Percentiles rank a stretch among this genome's conserved stretches.
Conservation (phyloP, 2,888 invertebrate species). For the Tipula helvola region DNA sequence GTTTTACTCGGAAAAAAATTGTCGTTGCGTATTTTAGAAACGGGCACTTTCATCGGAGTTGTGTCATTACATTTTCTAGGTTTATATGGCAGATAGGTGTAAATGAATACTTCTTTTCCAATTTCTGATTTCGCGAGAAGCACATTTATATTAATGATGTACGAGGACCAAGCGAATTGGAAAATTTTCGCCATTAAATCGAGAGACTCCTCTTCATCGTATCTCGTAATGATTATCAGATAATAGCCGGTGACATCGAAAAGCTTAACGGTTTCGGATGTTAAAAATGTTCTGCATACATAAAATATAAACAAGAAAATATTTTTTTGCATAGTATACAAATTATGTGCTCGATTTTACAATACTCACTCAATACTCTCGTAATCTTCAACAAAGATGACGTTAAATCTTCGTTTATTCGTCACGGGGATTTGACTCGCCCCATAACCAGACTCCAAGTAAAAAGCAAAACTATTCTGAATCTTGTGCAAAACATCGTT, state of each 20-base stretch:
- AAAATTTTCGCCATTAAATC: background rate
- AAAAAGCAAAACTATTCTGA: background rate
- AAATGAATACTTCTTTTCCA: background rate
- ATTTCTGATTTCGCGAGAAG: background rate
- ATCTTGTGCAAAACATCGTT: background rate
- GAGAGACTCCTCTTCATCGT: too few relatives aligned
- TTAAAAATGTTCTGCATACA: background rate
- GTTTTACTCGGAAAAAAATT: constrained; percentile 13
- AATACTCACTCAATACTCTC: background rate
- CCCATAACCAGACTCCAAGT: background rate
- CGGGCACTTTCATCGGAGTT: background rate
- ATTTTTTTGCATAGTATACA: background rate
- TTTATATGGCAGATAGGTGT: constrained; percentile 16
- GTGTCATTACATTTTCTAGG: constrained; percentile 10
- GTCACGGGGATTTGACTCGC: background rate
- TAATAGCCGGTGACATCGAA: background rate
- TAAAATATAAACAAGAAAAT: background rate
- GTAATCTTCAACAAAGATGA: background rate
- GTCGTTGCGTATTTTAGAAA: background rate
- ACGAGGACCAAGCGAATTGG: constrained; percentile 11
- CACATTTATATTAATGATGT: constrained; percentile 12
- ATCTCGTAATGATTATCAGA: background rate
- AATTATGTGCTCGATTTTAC: background rate
- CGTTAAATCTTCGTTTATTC: background rate
- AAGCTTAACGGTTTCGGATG: background rate